Evolutionary conservation across 2,888 invertebrate genomes (phyloP), one percentile per base, ranked within the genome.

Genomic region (Hirtodrosophila trivittata): DNA sequence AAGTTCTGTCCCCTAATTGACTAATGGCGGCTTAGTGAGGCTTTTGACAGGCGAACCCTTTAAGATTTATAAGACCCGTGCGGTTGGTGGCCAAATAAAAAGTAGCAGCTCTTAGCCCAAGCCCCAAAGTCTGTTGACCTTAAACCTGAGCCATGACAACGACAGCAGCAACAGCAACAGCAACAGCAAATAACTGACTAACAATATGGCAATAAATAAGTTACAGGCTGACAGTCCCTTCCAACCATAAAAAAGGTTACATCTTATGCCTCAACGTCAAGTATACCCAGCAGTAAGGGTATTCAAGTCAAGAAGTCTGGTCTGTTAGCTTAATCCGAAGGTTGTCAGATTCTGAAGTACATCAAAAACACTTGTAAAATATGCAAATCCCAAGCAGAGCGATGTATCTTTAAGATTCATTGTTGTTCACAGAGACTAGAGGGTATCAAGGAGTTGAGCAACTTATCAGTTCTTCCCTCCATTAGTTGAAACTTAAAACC

Each of bases 1-100:
- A 77, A 66, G 66, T 80, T 76, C 37, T 51, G 54, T 45, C 32
- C 45, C 59, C 69, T 69, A 83, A 80, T 78, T 78, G 84, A 84
- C 70, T 80, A 80, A 80, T 80, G 70, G 74, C 37, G 63, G 69
- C 65, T 82, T 77, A 74, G 55, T 28, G 67, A 62, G 50, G 32
- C 66, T 76, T 72, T 72, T 65, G 67, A 62, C 64, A 65, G 38
- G 26, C 41, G 30, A 55, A 25, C 28, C 43, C 41, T 32, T 33
- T 50, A 39, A 52, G 64, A 75, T 75, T 68, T 65, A 66, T 63
- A 57, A 35, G 37, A 10, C 12, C 25, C 45, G 10, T 21, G 49
- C 26, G 46, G 26, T 12, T 33, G 28, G 1, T 7, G 32, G 33
- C 2, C 10, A 18, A 18, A 45, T 33, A 38, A 37, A 56, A 56